Conservation (phyloP, 1,140 invertebrate genomes). For the Drosophila sproati region DNA sequence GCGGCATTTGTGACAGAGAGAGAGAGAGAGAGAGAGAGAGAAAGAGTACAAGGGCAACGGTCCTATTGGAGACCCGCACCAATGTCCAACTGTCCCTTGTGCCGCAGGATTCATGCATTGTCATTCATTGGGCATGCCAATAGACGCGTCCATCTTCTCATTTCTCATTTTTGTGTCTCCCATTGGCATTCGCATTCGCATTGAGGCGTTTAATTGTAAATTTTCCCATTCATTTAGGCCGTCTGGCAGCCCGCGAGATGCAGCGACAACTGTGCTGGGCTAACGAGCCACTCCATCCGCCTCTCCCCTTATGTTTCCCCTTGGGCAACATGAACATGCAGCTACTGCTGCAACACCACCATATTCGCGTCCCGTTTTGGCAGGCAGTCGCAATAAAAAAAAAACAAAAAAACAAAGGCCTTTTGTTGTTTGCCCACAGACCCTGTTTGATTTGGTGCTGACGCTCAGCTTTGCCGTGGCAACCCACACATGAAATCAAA, state of each 20-base stretch:
- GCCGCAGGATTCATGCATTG: slow-evolving; percentile 64
- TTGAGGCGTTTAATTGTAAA: slow-evolving; percentile 67
- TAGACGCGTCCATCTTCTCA: slow-evolving; percentile 37
- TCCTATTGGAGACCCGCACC: neutral
- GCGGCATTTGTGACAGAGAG: slow-evolving; percentile 32
- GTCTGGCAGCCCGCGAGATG: slow-evolving; percentile 14
- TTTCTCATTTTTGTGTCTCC: neutral
- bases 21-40: neutral
- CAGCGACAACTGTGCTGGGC: slow-evolving; percentile 1
- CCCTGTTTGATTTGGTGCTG: slow-evolving; percentile 1
- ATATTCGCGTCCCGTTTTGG: slow-evolving; percentile 4
- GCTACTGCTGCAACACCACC: neutral
- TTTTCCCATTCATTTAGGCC: slow-evolving; percentile 61
- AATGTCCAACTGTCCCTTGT: neutral
- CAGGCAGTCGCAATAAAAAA: neutral
- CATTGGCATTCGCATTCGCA: slow-evolving; percentile 14
- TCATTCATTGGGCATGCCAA: slow-evolving; percentile 60
- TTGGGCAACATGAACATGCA: neutral
- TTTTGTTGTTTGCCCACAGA: neutral
- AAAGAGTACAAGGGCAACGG: neutral
- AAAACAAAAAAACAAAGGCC: neutral
- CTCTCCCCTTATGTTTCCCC: neutral
- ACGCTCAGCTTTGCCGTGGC: neutral
- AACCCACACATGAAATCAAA: neutral
- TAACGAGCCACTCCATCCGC: neutral